These are phyloP conservation scores for Rhynchopsitta pachyrhyncha DNA, from an alignment of 2,113 vertebrate genomes.

Conservation along the genomic window DNA sequence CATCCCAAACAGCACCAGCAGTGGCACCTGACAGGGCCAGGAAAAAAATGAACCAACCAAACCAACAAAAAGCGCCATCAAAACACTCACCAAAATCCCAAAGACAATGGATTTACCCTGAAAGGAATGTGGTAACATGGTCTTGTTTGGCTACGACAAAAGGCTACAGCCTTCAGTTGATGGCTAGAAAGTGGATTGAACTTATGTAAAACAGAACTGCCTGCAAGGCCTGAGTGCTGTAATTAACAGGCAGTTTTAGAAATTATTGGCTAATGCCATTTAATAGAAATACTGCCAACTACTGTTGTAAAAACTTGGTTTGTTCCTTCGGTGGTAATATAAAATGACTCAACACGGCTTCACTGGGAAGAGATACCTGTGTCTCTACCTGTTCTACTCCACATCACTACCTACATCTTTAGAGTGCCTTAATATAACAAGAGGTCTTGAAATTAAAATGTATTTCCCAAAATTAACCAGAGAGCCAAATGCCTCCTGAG, in stretches of 20 bases:
- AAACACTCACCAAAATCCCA: not conserved
- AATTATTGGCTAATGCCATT: slow-evolving; percentile 41
- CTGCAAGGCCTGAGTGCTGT: not conserved
- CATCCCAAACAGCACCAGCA: not conserved
- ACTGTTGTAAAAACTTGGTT: not conserved
- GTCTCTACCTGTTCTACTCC: not conserved
- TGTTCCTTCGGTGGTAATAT: not conserved
- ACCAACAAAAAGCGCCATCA: not conserved
- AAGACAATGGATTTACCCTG: not conserved
- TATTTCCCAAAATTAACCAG: not conserved
- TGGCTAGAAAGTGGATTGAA: not conserved
- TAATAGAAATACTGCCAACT: slow-evolving; percentile 40
- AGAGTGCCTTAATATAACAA: not conserved
- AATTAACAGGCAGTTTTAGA: slow-evolving; percentile 36
- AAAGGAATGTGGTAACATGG: not conserved
- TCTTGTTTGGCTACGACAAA: not conserved
- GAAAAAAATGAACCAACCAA: not conserved
- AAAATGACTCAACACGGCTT: not conserved
- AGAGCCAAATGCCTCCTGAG: not conserved
- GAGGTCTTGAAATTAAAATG: not conserved
- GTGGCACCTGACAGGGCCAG: not conserved
- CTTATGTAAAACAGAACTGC: not conserved
- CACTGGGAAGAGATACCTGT: not conserved
- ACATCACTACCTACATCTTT: not conserved
- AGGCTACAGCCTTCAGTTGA: not conserved